These are phyloP conservation scores for Drosophila hawaiiensis DNA, from an alignment of 2,888 invertebrate genomes.

Conservation along the genomic window DNA sequence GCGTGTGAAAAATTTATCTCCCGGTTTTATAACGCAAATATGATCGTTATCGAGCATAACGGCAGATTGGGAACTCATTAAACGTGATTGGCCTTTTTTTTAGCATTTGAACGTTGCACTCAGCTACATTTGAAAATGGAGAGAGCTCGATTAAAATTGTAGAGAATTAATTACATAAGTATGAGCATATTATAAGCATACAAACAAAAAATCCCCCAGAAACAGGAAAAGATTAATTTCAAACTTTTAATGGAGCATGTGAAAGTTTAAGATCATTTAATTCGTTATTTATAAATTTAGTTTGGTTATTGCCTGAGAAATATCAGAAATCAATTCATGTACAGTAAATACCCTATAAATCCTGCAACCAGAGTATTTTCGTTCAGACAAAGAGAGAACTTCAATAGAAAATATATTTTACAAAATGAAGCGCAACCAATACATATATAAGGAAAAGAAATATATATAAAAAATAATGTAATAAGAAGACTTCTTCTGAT, in stretches of 20 bases:
- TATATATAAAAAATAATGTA: too few species aligned
- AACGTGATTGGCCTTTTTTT: constrained; percentile 41
- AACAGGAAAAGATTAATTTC: constrained; percentile 15
- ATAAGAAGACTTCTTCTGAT: not conserved
- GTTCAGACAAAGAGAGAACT: not conserved
- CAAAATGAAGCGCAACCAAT: too few species aligned
- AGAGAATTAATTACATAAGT: not conserved
- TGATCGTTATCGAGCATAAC: constrained; percentile 43
- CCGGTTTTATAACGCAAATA: constrained; percentile 33
- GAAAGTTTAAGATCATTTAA: constrained; percentile 8
- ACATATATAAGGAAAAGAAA: too few species aligned
- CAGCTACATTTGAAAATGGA: constrained; percentile 12
- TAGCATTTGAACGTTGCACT: constrained; percentile 15
- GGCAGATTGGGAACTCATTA: constrained; percentile 45
- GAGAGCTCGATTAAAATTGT: not conserved
- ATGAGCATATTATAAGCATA: not conserved
- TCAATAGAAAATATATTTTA: not conserved
- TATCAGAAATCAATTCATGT: not conserved
- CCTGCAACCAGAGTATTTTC: not conserved
- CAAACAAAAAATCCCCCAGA: not conserved
- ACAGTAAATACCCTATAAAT: not conserved
- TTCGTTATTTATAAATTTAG: not conserved
- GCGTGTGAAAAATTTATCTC: constrained; percentile 40
- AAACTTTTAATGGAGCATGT: constrained; percentile 1
- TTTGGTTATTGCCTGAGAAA: not conserved